Evolutionary conservation across 2,113 vertebrate species (phyloP), one percentile per base, ranked within the genome.

Genomic region (Pteruthius melanotis): DNA sequence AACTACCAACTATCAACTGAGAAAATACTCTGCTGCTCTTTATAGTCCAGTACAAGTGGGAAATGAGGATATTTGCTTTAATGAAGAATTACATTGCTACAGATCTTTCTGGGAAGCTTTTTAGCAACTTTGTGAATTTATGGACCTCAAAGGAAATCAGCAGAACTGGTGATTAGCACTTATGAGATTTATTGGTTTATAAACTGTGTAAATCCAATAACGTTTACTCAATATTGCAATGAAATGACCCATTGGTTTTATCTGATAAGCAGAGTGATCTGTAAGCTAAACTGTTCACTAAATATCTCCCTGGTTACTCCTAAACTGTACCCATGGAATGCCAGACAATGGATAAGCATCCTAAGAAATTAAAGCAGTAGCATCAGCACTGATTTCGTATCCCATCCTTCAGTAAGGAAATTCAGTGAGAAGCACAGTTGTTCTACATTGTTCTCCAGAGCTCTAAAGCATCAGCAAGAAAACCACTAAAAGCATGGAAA

Each of bases 11-110:
- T 65, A 42, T 3, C 47, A 69, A 5, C 45, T 71, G 44, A 35
- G 39, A 68, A 68, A 84, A 21, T 13, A 27, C 6, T 23, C 20
- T 39, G 56, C 27, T 83, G 21, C 22, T 86, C 66, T 20, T 69
- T 42, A 44, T 9, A 42, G 39, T 16, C 33, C 35, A 53, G 26
- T 76, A 23, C 33, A 61, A 92, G 23, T 42, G 27, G 30, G 42
- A 95, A 97, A 88, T 74, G 2, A 74, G 18, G 22, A 68, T 31
- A 35, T 65, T 90, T 56, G 27, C n/a, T 86, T 83, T 72, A 56
- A 47, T 65, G 57, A 71, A 78, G 30, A 65, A 28, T 11, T 44
- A 30, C 40, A 54, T 13, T 66, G 57, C 18, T 69, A 40, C 54
- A 78, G 24, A 71, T 89, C 63, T 70, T 2, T 27, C 53, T 82